These are phyloP conservation scores for Heliconius eleuchia DNA, from an alignment of 1,140 invertebrate genomes.

Conservation along the genomic window DNA sequence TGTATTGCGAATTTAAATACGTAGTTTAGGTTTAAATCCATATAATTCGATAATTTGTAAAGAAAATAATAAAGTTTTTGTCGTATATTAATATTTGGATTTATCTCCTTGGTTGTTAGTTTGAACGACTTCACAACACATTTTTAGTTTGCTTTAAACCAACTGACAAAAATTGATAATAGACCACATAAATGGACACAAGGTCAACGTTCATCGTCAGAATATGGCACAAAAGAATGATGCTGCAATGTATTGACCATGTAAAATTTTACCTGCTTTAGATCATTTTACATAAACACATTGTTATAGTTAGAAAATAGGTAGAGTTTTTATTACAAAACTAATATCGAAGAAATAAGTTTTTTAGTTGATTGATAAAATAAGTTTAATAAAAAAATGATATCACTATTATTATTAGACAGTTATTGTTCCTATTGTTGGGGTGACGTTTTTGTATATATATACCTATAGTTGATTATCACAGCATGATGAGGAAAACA, in stretches of 20 bases:
- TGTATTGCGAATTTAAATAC: constrained; percentile 30
- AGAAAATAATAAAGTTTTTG: neutral
- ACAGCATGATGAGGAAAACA: neutral
- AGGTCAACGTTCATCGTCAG: constrained; percentile 44
- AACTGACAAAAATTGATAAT: constrained; percentile 46
- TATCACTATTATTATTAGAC: too few species aligned
- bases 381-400: too few species aligned
- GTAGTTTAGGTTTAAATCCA: neutral
- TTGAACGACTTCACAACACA: neutral
- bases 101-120: too few species aligned
- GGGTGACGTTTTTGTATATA: neutral
- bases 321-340: neutral
- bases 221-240: constrained; percentile 39
- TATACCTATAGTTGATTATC: neutral
- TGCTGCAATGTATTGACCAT: constrained; percentile 22
- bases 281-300: constrained; percentile 1
- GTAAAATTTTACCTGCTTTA: constrained; percentile 14
- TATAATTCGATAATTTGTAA: too few species aligned
- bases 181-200: constrained; percentile 46
- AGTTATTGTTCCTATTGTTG: neutral
- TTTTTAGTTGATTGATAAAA: too few species aligned
- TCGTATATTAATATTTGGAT: neutral
- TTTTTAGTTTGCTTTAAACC: constrained; percentile 19
- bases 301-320: neutral
- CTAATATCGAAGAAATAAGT: neutral